These are phyloP conservation scores for Oscheius sp. DNA, from an alignment of 2,888 invertebrate species.

Conservation along the genomic window DNA sequence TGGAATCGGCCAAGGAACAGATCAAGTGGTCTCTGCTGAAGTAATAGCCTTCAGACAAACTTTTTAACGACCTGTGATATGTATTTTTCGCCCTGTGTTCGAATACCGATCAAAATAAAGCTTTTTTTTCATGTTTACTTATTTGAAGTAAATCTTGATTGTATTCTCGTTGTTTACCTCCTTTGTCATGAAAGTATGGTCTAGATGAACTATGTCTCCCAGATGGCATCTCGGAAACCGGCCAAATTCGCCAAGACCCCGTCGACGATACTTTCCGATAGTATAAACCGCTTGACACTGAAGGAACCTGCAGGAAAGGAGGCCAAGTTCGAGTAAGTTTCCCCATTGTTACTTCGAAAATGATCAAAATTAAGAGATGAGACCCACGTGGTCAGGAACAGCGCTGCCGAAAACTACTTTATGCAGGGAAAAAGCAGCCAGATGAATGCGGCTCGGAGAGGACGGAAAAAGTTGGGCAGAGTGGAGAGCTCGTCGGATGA, in stretches of 20 bases:
- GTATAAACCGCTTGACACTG: too few relatives aligned
- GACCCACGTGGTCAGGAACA: constrained; percentile 23
- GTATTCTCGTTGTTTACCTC: too few relatives aligned
- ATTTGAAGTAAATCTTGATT: too few relatives aligned
- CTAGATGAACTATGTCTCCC: too few relatives aligned
- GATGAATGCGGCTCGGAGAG: constrained; percentile 43
- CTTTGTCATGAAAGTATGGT: too few relatives aligned
- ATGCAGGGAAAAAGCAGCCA: constrained; percentile 51
- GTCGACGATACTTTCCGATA: too few relatives aligned
- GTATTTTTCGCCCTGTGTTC: too few relatives aligned
- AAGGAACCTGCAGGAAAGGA: constrained; percentile 14
- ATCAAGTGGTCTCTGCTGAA: constrained; percentile 97
- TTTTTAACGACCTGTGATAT: too few relatives aligned
- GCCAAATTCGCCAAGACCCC: too few relatives aligned
- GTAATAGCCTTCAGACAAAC: constrained; percentile 75
- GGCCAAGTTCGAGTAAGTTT: constrained; percentile 15
- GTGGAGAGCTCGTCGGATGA: constrained; percentile 14
- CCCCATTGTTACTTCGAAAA: not conserved
- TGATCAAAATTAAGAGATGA: constrained; percentile 46
- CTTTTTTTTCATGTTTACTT: too few relatives aligned
- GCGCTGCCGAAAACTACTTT: constrained; percentile 57
- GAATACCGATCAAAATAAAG: too few relatives aligned
- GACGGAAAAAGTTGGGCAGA: constrained; percentile 31
- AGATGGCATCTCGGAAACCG: too few relatives aligned
- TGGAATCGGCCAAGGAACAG: constrained; percentile 96